Percentiles rank a stretch among this genome's conserved stretches.
phyloP scores from a whole-genome alignment of 2,888 invertebrate genomes.

The Megastigmus dorsalis region DNA sequence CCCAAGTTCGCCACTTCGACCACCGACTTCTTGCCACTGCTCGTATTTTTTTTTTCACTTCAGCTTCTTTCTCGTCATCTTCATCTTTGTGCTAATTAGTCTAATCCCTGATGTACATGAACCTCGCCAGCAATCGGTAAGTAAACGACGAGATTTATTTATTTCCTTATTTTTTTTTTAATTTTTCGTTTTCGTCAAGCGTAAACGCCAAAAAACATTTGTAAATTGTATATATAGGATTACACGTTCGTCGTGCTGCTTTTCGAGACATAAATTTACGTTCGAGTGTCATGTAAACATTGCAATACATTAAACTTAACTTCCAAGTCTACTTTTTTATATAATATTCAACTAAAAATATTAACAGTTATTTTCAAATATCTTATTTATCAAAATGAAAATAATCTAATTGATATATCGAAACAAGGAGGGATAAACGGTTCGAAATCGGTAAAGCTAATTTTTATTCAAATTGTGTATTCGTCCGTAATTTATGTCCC shows the following conservation, averaged over 20 bases:
- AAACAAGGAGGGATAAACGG: too few species aligned
- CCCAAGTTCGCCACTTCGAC: not conserved
- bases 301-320: too few species aligned
- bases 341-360: too few species aligned
- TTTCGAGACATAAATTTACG: slow-evolving; percentile 7
- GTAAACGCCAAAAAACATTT: not conserved
- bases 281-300: too few species aligned
- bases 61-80: not conserved
- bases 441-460: slow-evolving; percentile 24
- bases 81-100: slow-evolving; percentile 68
- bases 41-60: not conserved
- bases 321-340: too few species aligned
- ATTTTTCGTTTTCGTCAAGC: slow-evolving; percentile 1
- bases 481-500: slow-evolving; percentile 51
- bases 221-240: slow-evolving; percentile 13
- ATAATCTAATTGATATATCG: too few species aligned
- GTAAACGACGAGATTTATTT: slow-evolving; percentile 45
- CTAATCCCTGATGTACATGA: slow-evolving; percentile 74
- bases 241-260: not conserved
- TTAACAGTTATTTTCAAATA: too few species aligned
- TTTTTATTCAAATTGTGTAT: slow-evolving; percentile 54
- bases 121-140: slow-evolving; percentile 71
- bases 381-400: too few species aligned
- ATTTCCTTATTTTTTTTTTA: not conserved
- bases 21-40: not conserved